Evolutionary conservation across 2,113 vertebrate genomes (phyloP).

Genomic region (Oryzias woworae): DNA sequence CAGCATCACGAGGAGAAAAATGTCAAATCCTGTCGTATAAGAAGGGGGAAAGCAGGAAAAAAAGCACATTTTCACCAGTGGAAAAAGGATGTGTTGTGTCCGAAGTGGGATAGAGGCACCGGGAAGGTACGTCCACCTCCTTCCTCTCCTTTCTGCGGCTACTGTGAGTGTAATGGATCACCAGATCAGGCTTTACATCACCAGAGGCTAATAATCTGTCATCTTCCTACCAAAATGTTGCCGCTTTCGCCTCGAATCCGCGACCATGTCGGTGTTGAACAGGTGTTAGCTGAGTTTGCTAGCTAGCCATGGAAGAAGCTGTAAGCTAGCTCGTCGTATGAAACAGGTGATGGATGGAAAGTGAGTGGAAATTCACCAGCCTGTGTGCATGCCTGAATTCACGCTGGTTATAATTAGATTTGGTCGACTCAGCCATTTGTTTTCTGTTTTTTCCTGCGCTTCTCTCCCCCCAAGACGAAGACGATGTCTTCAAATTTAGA

Average conservation of each 20-base stretch:
- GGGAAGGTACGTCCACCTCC: slow-evolving; percentile 57
- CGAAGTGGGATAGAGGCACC: slow-evolving; percentile 58
- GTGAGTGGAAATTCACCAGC: slow-evolving; percentile 17
- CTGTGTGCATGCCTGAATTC: neutral
- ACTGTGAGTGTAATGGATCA: neutral
- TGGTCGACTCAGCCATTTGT: slow-evolving; percentile 2
- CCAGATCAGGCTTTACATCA: slow-evolving; percentile 6
- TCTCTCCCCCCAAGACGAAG: too few relatives aligned
- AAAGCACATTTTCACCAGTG: slow-evolving; percentile 4
- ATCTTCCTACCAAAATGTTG: neutral
- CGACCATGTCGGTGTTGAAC: slow-evolving; percentile 3
- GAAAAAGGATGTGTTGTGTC: slow-evolving; percentile 62
- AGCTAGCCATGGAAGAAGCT: slow-evolving; percentile 18
- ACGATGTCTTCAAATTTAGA: too few relatives aligned
- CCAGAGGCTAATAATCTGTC: slow-evolving; percentile 31
- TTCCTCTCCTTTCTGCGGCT: neutral
- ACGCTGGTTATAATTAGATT: neutral
- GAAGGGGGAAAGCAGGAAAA: neutral
- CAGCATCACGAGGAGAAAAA: slow-evolving; percentile 54
- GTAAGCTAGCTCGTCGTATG: neutral
- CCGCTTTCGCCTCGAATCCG: slow-evolving; percentile 13
- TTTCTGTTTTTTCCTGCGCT: too few relatives aligned
- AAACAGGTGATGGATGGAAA: neutral
- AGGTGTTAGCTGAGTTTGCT: slow-evolving; percentile 34
- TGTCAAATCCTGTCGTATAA: slow-evolving; percentile 42